Evolutionary conservation across 92 coral and sea anemone genomes (phyloP), one percentile per base, ranked within the genome.

Genomic region (Metridium senile): DNA sequence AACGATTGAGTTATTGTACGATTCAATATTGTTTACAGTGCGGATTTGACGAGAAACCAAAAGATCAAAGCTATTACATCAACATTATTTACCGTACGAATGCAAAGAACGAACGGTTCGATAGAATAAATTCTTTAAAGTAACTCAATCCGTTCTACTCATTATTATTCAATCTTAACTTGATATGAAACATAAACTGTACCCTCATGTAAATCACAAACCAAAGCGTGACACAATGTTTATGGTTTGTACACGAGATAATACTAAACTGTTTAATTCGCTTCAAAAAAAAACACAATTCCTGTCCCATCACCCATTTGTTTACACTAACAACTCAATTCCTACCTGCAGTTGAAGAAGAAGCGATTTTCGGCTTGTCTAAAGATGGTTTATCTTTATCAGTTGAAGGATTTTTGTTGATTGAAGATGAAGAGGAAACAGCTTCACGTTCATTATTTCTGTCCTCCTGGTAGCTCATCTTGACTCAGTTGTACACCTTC

Each of bases 401-500:
- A 47, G 85, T 82, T 76, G 78, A 25, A 11, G 78, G 51, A 26
- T 71, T 73, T 35, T 34, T 73, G 54, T 1, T 33, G 29, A 57
- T 58, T 33, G 84, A 78, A 34, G 86, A 74, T 56, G 93, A 82
- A 79, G 92, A 78, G 74, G 84, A 74, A 74, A 80, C 85, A 45
- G 92, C 73, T 28, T 89, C 98, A 45, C 97, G 85, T 58, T 91
- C 98, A 58, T n/a, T n/a, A n/a, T 93, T 89, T 81, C 93, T 97
- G 74, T 95, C 99, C 63, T 89, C 83, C 52, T 88, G 92, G 72
- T 87, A 93, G 83, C 97, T 95, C 99, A 95, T 95, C 21, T 21
- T 21, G 66, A 43, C 77, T 78, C 32, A 79, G 1, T 18, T 66
- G 31, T 25, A 8, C 72, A 53, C 56, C 66, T 49, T 66, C 21